Percentiles rank a stretch among this genome's conserved stretches.
phyloP scores from a whole-genome alignment of 2,888 invertebrate species.

The Euclidia mi region DNA sequence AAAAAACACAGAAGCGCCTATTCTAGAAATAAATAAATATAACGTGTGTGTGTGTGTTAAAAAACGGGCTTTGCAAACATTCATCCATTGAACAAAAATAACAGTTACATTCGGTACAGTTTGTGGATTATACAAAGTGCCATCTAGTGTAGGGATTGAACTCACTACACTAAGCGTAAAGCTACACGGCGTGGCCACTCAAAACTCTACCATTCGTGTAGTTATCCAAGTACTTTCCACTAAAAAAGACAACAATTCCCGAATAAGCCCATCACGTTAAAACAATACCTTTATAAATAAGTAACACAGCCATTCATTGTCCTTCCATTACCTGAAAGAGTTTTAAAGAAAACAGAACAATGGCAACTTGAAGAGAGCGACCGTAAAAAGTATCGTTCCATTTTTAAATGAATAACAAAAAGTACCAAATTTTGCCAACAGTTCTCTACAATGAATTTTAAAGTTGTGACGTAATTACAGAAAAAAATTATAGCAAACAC shows the following conservation, averaged over 20 bases:
- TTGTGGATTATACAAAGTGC: too few species aligned
- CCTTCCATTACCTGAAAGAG: constrained; percentile 29
- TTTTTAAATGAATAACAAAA: constrained; percentile 19
- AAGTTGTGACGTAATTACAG: constrained; percentile 27
- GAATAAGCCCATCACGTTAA: not conserved
- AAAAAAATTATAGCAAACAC: constrained; percentile 13
- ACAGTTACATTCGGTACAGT: too few species aligned
- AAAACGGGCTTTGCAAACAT: too few species aligned
- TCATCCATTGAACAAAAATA: too few species aligned
- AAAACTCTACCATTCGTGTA: not conserved
- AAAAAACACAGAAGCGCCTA: too few species aligned
- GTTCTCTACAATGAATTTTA: constrained; percentile 26
- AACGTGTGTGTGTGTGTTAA: too few species aligned
- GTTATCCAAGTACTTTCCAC: not conserved
- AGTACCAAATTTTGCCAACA: constrained; percentile 8
- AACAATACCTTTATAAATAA: constrained; percentile 1
- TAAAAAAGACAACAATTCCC: not conserved
- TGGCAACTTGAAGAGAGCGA: constrained; percentile 15
- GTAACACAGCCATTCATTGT: constrained; percentile 16
- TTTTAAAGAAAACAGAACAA: constrained; percentile 40
- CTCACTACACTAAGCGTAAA: too few species aligned
- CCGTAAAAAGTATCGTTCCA: constrained; percentile 16
- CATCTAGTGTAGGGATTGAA: too few species aligned
- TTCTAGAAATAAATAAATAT: too few species aligned
- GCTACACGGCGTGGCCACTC: too few species aligned